phyloP scores from a whole-genome alignment of 2,888 invertebrate species.

The Trissolcus brochymenae region DNA sequence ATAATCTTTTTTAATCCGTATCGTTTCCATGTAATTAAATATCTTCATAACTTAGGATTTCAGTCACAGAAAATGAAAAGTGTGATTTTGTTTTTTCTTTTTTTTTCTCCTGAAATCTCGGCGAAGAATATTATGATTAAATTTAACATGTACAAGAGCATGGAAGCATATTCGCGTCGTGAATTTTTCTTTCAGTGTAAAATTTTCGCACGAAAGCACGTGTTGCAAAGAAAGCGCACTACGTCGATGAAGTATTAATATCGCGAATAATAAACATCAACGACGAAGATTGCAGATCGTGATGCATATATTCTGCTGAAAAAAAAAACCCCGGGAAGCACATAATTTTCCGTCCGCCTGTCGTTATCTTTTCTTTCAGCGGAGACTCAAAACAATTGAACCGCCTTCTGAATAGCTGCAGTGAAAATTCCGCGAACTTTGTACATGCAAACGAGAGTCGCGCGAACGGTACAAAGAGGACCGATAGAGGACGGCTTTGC shows the following conservation, averaged over 20 bases:
- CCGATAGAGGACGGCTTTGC: constrained; percentile 10
- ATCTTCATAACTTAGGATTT: too few relatives aligned
- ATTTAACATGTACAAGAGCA: too few relatives aligned
- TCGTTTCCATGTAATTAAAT: too few relatives aligned
- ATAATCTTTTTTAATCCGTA: too few relatives aligned
- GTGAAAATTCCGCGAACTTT: constrained; percentile 40
- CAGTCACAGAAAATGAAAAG: neutral
- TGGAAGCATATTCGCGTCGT: too few relatives aligned
- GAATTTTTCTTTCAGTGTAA: neutral
- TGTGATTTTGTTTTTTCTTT: neutral
- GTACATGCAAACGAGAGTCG: constrained; percentile 38
- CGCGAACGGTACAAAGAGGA: constrained; percentile 18
- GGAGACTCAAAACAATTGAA: constrained; percentile 52
- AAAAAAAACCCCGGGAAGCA: constrained; percentile 40
- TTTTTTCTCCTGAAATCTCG: too few relatives aligned
- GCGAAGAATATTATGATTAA: too few relatives aligned
- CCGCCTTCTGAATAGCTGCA: constrained; percentile 41
- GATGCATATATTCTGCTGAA: constrained; percentile 43
- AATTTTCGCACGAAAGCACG: constrained; percentile 34
- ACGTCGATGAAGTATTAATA: constrained; percentile 49
- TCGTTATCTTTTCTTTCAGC: constrained; percentile 55
- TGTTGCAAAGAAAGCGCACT: constrained; percentile 27
- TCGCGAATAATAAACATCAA: constrained; percentile 46
- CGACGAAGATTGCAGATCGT: constrained; percentile 42
- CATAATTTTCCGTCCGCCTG: constrained; percentile 48